Base-by-base conservation (phyloP, 2,797 vertebrate species). In the Brachyrhaphis roseni region DNA sequence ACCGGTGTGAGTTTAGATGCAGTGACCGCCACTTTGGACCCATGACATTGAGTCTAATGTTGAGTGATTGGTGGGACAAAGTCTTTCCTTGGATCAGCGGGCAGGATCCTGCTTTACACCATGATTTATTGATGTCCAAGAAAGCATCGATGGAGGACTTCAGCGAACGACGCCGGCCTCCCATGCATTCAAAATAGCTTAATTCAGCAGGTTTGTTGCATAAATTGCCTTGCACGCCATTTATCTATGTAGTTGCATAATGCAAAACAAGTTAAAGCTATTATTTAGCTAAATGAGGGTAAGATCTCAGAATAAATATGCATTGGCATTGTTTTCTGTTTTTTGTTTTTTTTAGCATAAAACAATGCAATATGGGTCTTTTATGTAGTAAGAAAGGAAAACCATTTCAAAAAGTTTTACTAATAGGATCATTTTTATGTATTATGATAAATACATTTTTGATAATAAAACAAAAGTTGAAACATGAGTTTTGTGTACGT, bases 101-200 rank as follows among this genome's bases (percentile, higher is more conserved):
- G 18, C 91, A 79, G 87, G 85, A 88, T 83, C 86, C 87, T 88
- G 89, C 87, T 90, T 87, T 91, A 81, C 82, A 68, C 75, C 90
- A 88, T 93, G 90, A 95, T 94, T 94, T 93, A 95, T 95, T 90
- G 86, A 92, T 90, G 87, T 90, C 86, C 88, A 87, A 45, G 72
- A 83, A 80, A 82, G 87, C 89, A 79, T 90, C 90, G 90, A 78
- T 84, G 83, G 84, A 91, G 89, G 88, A 90, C 92, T 90, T 88
- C 78, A 83, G 81, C 47, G 28, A 92, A 94, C 92, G 93, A 94
- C 92, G 90, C 78, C 11, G n/a, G 77, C 87, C 89, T 79, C 83
- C 89, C 84, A 16, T 90, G 84, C 84, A 91, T 92, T 94, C 83
- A 85, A 51, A 90, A 84, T 81, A 91, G 82, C 43, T 84, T 74